Evolutionary conservation across 2,113 vertebrate species (phyloP).

Genomic region (Macrotus californicus): DNA sequence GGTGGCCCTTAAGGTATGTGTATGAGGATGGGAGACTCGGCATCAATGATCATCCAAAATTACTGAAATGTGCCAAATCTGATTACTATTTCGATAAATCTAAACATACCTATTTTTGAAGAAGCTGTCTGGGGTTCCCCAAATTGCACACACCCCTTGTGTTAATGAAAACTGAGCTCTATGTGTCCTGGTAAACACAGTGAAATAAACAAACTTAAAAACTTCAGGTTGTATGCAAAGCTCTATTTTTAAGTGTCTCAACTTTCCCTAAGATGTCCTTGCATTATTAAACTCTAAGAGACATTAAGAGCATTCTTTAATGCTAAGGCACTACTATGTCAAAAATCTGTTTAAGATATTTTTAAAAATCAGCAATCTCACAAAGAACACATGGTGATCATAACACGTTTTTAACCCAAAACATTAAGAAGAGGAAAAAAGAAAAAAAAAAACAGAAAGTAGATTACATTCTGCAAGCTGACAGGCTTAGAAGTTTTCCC

Average conservation of each 20-base stretch:
- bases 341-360: conserved; percentile 27
- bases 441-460: neutral
- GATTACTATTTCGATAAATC: neutral
- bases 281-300: neutral
- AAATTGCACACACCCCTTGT: neutral
- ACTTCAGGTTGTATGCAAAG: neutral
- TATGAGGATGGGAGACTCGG: neutral
- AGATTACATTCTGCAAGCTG: neutral
- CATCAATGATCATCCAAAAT: neutral
- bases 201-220: conserved; percentile 12
- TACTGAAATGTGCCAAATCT: neutral
- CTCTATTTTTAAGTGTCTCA: conserved; percentile 19
- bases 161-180: neutral
- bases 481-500: neutral
- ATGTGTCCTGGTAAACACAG: neutral
- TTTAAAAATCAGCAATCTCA: neutral
- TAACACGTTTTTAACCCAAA: neutral
- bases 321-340: neutral
- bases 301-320: neutral
- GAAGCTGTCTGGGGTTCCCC: neutral
- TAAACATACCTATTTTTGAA: neutral
- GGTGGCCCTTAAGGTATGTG: neutral
- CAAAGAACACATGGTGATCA: neutral
- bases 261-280: neutral
- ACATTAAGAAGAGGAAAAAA: neutral